A percentile compares a stretch with the other conserved stretches of the same genome.
These are phyloP conservation scores for Rhea pennata DNA, from an alignment of 2,113 vertebrate species.

Conservation along the genomic window DNA sequence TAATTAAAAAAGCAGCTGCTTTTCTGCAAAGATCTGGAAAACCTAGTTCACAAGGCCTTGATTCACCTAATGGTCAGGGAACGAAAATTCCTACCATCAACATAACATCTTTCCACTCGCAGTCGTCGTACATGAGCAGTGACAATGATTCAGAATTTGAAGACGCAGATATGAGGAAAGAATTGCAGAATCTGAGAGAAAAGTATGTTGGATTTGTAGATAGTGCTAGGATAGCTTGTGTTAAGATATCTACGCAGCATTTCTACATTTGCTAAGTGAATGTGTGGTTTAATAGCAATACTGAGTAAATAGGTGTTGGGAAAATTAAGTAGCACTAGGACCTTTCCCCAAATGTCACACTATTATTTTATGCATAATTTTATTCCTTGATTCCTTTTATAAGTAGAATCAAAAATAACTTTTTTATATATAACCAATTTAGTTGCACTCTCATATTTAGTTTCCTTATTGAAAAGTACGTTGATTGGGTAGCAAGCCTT, in stretches of 20 bases:
- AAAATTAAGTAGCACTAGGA: not conserved
- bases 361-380: not conserved
- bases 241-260: not conserved
- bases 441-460: fast-evolving
- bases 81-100: slow-evolving; percentile 84
- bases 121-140: slow-evolving; percentile 93
- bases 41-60: slow-evolving; percentile 81
- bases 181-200: slow-evolving; percentile 91
- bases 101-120: slow-evolving; percentile 82
- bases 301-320: not conserved
- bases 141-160: slow-evolving; percentile 98
- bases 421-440: not conserved
- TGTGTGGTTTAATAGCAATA: not conserved
- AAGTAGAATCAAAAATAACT: not conserved
- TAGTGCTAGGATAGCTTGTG: not conserved
- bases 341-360: not conserved
- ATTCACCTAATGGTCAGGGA: slow-evolving; percentile 81
- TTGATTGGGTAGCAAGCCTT: not conserved
- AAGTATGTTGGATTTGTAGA: slow-evolving; percentile 80
- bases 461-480: not conserved
- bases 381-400: not conserved
- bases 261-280: not conserved
- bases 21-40: slow-evolving; percentile 90
- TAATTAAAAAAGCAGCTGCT: slow-evolving; percentile 90
- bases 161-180: slow-evolving; percentile 92